These are phyloP conservation scores for Torymus tubicola DNA, from an alignment of 2,888 invertebrate species.

Conservation along the genomic window DNA sequence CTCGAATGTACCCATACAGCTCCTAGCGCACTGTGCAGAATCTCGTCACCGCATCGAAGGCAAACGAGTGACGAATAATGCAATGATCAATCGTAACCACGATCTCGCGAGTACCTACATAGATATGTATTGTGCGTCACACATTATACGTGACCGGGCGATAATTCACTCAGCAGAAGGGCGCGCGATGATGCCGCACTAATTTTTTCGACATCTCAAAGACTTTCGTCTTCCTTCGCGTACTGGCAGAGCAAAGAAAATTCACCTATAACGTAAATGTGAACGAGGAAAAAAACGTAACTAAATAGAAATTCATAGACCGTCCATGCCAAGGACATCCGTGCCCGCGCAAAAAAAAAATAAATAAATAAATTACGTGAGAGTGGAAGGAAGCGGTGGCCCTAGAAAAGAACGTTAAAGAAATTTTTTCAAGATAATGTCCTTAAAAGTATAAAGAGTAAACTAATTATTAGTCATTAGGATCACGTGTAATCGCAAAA, in stretches of 20 bases:
- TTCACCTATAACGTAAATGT: neutral
- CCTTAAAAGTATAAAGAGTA: constrained; percentile 35
- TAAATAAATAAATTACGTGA: neutral
- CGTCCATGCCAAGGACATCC: constrained; percentile 67
- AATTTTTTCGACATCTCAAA: neutral
- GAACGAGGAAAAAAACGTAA: constrained; percentile 34
- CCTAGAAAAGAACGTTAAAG: constrained; percentile 1
- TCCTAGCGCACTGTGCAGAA: constrained; percentile 67
- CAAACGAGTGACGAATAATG: constrained; percentile 48
- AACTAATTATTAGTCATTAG: constrained; percentile 44
- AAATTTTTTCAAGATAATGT: constrained; percentile 1
- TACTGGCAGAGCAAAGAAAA: neutral
- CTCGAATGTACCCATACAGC: constrained; percentile 68
- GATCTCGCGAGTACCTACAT: constrained; percentile 1
- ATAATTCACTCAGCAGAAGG: constrained; percentile 11
- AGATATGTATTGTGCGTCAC: neutral
- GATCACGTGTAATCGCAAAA: constrained; percentile 24
- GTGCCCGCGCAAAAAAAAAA: constrained; percentile 59
- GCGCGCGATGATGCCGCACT: neutral
- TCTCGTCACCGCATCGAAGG: constrained; percentile 65
- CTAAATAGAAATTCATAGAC: constrained; percentile 63
- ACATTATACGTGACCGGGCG: neutral
- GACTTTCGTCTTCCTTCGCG: neutral
- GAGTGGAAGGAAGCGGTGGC: neutral
- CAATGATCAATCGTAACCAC: neutral